Base-by-base conservation (phyloP, 2,113 vertebrate species). In the Labeo rohita region DNA sequence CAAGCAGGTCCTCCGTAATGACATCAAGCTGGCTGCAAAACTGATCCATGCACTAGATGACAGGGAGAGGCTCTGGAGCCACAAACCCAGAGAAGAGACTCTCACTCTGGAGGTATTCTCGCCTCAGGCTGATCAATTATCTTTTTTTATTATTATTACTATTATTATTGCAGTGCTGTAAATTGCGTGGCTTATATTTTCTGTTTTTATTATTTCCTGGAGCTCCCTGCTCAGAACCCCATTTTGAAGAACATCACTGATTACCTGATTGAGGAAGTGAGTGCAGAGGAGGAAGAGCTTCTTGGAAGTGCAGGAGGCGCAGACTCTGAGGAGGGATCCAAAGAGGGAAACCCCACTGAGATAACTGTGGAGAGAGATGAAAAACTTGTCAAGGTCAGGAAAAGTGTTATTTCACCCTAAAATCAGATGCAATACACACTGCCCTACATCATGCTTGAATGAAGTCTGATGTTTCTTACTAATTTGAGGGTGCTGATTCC, bases 251-350 rank as follows among this genome's bases (percentile, higher is more conserved):
- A 97, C 76, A 98, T 98, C 93, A 98, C 97, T 0, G 97, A 98
- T 89, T 98, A 98, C 91, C 94, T 98, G 83, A 98, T 98, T 0
- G 97, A 98, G 91, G 97, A 98, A 91, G 97, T 98, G 88, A 98
- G 95, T 1, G 97, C 97, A 0, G 97, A 98, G 89, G 97, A 98
- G 90, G 97, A 98, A 89, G 97, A 98, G 90, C 95, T 98, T 43
- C 92, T 98, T 80, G 97, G 97, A 8, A 96, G 95, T 0, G 87
- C 90, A 3, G 95, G 95, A 1, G 96, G 95, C 36, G 93, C 94
- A 77, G 87, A 95, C 1, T 85, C 94, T 0, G 97, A 98, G 85
- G 97, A 98, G 13, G 92, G 91, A 15, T 87, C 93, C 6, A 97
- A 97, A 59, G 97, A 98, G 49, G 95, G 95, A 77, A 96, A 98